phyloP scores from a whole-genome alignment of 2,888 invertebrate species.

The Cerceris rybyensis region DNA sequence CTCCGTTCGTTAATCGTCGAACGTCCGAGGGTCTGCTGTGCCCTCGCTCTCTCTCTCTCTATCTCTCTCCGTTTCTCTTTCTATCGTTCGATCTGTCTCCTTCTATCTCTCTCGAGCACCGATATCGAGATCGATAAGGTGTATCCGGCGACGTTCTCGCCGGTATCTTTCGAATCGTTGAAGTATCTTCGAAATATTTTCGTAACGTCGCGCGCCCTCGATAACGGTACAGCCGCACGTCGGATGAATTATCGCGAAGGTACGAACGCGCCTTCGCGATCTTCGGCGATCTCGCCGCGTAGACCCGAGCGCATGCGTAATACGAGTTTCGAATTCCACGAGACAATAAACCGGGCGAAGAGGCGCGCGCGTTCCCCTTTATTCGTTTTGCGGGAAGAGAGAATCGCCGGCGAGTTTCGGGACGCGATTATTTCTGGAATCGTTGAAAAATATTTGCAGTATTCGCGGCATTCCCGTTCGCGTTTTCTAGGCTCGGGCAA shows the following conservation, averaged over 20 bases:
- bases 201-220: conserved; percentile 41
- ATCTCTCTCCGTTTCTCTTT: neutral
- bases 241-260: neutral
- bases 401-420: conserved; percentile 37
- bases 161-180: conserved; percentile 47
- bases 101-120: conserved; percentile 22
- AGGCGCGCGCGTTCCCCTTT: too few relatives aligned
- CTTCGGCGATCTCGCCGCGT: too few relatives aligned
- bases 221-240: conserved; percentile 41
- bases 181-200: conserved; percentile 51
- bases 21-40: conserved; percentile 44
- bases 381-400: neutral
- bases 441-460: conserved; percentile 33
- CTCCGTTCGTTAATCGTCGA: conserved; percentile 65
- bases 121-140: conserved; percentile 60
- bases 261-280: neutral
- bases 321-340: too few relatives aligned
- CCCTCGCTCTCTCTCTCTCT: conserved; percentile 16
- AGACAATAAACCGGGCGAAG: too few relatives aligned
- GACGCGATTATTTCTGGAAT: conserved; percentile 50
- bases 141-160: conserved; percentile 54
- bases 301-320: conserved; percentile 24
- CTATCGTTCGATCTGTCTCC: conserved; percentile 9
- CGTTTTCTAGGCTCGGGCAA: conserved; percentile 20
- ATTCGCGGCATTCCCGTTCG: conserved; percentile 30